Base-by-base conservation (phyloP, 2,113 vertebrate genomes). In the Pluvialis apricaria region DNA sequence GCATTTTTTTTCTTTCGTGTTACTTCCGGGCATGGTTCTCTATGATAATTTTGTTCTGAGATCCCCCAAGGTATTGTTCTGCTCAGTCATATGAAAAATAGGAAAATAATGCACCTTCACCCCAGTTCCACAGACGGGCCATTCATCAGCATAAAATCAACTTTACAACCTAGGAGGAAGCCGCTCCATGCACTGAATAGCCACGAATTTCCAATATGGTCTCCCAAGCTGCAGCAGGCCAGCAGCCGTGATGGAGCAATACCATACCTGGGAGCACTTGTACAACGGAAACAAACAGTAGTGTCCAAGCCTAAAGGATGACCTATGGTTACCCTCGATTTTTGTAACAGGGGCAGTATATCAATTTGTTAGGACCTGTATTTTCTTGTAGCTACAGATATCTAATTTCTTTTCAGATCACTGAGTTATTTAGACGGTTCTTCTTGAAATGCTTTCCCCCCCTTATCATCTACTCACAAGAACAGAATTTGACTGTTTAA, bases 51-150 rank as follows among this genome's bases (percentile, higher is more conserved):
- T 81, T 88, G n/a, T 93, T 86, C 55, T 71, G 45, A 86, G 58
- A 60, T 95, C 24, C 92, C 85, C 88, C 20, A 86, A 86, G 92
- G 85, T 92, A 94, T 88, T 95, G 92, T 94, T 94, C 90, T 90
- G 87, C 76, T 95, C 90, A 86, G 88, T 80, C 90, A 83, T 6
- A 92, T 71, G 96, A 95, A 90, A 97, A 96, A 96, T 83, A 94
- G 47, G 55, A 95, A 96, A 90, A 93, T 90, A 96, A 92, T 71
- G 85, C 92, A 95, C 92, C 92, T 96, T 94, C 95, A 95, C 83
- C 88, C 92, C 42, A 66, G 38, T 93, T 88, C 51, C 90, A 88
- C 72, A 88, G 82, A 83, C 0, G 3, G 71, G 88, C 51, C 76
- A 95, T 96, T 95, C 79, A 83, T 96, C 96, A 96, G 78, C 54